Conservation (phyloP, 2,113 vertebrate genomes). For the Panthera tigris region DNA sequence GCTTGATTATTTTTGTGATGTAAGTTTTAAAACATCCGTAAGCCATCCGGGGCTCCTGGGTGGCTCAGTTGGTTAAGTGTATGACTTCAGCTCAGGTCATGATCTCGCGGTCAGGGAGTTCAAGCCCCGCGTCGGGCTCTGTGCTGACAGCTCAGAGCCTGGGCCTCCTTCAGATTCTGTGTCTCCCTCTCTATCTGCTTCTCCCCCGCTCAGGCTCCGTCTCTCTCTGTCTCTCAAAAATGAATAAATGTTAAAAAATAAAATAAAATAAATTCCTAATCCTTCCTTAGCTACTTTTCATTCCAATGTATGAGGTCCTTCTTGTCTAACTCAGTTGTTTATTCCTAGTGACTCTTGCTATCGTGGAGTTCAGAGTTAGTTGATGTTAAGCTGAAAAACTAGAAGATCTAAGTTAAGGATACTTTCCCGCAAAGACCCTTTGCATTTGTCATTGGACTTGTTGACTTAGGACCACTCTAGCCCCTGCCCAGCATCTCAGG, state of each 20-base stretch:
- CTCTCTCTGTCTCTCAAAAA: too few species aligned
- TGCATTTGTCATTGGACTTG: background rate
- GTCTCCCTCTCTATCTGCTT: too few species aligned
- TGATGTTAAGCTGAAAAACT: background rate
- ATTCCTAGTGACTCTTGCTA: background rate
- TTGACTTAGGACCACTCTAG: too few species aligned
- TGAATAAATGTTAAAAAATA: too few species aligned
- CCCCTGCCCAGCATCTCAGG: background rate
- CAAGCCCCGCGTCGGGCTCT: too few species aligned
- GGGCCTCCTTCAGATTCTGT: too few species aligned
- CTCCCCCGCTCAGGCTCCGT: too few species aligned
- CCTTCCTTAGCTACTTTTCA: background rate
- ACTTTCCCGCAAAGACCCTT: background rate
- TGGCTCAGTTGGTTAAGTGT: too few species aligned
- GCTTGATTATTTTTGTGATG: background rate
- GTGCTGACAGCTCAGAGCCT: too few species aligned
- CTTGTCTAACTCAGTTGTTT: background rate
- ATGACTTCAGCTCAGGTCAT: too few species aligned
- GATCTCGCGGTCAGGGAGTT: too few species aligned
- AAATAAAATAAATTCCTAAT: background rate
- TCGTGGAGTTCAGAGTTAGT: background rate
- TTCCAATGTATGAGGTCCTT: background rate
- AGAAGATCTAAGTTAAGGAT: background rate
- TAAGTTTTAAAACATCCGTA: background rate
- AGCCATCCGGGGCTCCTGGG: background rate